These are phyloP conservation scores for Vipera latastei DNA, from an alignment of 2,797 vertebrate species.

Conservation along the genomic window DNA sequence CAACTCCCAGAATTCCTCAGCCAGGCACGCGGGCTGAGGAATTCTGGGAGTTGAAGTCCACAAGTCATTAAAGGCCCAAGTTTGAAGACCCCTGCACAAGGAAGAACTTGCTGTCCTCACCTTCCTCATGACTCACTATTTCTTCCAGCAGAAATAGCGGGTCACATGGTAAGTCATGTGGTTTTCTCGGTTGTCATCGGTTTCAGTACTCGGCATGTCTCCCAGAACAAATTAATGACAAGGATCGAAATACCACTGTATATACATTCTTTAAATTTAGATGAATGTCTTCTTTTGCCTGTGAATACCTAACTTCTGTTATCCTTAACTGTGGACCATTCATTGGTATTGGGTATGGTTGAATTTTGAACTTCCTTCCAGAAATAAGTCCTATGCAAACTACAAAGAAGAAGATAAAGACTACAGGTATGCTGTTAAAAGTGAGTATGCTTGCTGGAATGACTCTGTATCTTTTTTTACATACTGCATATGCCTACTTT, in stretches of 20 bases:
- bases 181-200: background rate
- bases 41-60: too few relatives aligned
- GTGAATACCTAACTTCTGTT: background rate
- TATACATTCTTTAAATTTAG: background rate
- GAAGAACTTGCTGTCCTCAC: background rate
- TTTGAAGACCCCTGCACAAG: background rate
- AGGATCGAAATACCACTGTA: background rate
- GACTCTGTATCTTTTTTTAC: background rate
- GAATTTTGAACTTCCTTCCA: background rate
- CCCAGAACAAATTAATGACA: background rate
- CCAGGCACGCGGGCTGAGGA: too few relatives aligned
- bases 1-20: too few relatives aligned
- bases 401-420: conserved; percentile 10
- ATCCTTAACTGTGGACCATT: background rate
- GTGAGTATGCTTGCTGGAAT: conserved; percentile 20
- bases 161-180: background rate
- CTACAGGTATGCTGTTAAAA: conserved; percentile 30
- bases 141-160: background rate
- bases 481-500: background rate
- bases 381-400: background rate
- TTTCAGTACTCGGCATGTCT: background rate
- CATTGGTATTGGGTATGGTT: background rate
- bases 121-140: background rate
- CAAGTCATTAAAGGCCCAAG: too few relatives aligned
- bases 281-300: background rate